Evolutionary conservation across 2,888 invertebrate species (phyloP).

Genomic region (Melinaea marsaeus): DNA sequence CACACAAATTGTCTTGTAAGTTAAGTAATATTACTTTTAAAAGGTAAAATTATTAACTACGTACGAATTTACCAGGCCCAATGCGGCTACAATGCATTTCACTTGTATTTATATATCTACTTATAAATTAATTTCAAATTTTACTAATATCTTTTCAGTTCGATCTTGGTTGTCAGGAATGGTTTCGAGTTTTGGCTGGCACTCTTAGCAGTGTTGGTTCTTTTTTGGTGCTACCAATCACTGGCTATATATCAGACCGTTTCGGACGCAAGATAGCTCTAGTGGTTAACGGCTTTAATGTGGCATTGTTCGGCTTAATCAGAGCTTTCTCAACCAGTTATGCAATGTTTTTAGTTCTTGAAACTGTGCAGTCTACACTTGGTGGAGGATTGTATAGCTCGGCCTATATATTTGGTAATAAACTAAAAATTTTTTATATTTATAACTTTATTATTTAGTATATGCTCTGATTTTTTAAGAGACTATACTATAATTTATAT

Average conservation of each 20-base stretch:
- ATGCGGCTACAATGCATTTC: too few species aligned
- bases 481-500: neutral
- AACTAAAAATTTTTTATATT: neutral
- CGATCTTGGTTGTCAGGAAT: constrained; percentile 76
- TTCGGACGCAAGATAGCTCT: constrained; percentile 62
- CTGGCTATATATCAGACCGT: constrained; percentile 80
- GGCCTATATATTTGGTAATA: constrained; percentile 62
- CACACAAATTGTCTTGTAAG: too few species aligned
- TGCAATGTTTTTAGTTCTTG: constrained; percentile 71
- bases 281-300: constrained; percentile 48
- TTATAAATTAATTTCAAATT: neutral
- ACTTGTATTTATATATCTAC: neutral
- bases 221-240: constrained; percentile 78
- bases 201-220: constrained; percentile 81
- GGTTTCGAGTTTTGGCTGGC: constrained; percentile 81
- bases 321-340: constrained; percentile 77
- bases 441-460: neutral
- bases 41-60: too few species aligned
- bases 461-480: too few species aligned
- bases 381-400: constrained; percentile 76
- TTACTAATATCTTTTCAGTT: constrained; percentile 56
- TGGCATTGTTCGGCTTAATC: constrained; percentile 67
- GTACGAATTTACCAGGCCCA: too few species aligned
- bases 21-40: too few species aligned
- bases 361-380: constrained; percentile 73